A percentile compares a stretch with the other conserved stretches of the same genome.
These are phyloP conservation scores for Valencia hispanica DNA, from an alignment of 2,797 vertebrate species.

Conservation along the genomic window DNA sequence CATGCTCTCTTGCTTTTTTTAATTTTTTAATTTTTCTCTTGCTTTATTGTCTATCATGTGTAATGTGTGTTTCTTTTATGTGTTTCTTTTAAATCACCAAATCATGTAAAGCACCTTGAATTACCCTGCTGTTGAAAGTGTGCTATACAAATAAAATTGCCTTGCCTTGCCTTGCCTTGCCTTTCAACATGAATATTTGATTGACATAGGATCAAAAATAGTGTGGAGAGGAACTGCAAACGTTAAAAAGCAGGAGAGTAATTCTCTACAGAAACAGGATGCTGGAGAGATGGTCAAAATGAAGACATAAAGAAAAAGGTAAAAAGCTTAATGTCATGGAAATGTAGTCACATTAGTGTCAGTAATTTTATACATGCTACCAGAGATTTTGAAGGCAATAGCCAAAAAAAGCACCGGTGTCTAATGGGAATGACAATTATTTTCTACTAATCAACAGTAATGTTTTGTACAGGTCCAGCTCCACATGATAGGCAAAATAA, in stretches of 20 bases:
- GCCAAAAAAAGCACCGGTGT: background rate
- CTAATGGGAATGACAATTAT: background rate
- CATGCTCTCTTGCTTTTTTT: too few species aligned
- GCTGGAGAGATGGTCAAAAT: conserved; percentile 11
- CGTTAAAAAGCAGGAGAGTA: conserved; percentile 42
- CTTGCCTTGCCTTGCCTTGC: too few species aligned
- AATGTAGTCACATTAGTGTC: conserved; percentile 22
- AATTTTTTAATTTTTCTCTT: too few species aligned
- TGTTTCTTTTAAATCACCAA: too few species aligned
- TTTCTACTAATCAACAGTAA: conserved; percentile 8
- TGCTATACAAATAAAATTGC: too few species aligned
- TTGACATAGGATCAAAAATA: conserved; percentile 60
- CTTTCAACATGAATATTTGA: conserved; percentile 65
- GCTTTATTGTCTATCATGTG: too few species aligned
- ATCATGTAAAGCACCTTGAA: too few species aligned
- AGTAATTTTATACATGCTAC: conserved; percentile 24
- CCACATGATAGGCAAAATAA: background rate
- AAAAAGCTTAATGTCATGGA: conserved; percentile 21
- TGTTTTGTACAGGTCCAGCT: background rate
- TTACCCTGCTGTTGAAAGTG: too few species aligned
- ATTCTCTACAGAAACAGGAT: conserved; percentile 19
- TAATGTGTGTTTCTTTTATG: too few species aligned
- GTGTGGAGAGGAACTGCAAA: conserved; percentile 34
- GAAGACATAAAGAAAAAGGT: conserved; percentile 16
- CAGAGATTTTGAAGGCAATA: background rate